Conservation (phyloP, 2,797 vertebrate species). For the Phyllotis vaccarum region DNA sequence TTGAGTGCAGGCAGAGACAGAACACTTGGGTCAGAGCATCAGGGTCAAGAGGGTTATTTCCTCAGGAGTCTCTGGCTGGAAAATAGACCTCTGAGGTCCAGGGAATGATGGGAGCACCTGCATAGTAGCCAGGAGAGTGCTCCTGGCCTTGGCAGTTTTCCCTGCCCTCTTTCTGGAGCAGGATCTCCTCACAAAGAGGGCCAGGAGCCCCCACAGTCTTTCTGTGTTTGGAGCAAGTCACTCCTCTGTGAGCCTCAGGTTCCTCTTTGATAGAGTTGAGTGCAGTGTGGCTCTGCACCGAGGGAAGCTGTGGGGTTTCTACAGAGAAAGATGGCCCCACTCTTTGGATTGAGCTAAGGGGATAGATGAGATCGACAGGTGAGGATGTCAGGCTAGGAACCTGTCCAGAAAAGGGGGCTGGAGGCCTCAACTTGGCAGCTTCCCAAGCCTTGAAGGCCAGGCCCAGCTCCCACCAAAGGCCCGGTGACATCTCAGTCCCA, state of each 20-base stretch:
- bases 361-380: background rate
- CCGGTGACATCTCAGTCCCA: background rate
- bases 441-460: slow-evolving; percentile 31
- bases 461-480: background rate
- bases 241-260: slow-evolving; percentile 1
- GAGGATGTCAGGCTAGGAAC: background rate
- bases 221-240: background rate
- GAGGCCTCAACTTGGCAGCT: background rate
- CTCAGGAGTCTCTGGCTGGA: slow-evolving; percentile 21
- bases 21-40: background rate
- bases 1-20: slow-evolving; percentile 22
- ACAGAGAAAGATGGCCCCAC: background rate
- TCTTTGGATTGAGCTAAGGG: background rate
- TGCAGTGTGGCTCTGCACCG: background rate
- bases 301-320: background rate
- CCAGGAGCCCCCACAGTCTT: background rate
- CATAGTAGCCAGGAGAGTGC: background rate
- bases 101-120: background rate
- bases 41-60: slow-evolving; percentile 48
- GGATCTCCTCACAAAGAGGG: background rate
- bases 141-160: background rate
- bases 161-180: background rate
- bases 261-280: background rate
- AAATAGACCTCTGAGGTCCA: background rate
- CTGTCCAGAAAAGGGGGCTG: background rate